Percentiles rank a stretch among this genome's conserved stretches.
phyloP scores from a whole-genome alignment of 2,888 invertebrate genomes.

The Ectobius pallidus region DNA sequence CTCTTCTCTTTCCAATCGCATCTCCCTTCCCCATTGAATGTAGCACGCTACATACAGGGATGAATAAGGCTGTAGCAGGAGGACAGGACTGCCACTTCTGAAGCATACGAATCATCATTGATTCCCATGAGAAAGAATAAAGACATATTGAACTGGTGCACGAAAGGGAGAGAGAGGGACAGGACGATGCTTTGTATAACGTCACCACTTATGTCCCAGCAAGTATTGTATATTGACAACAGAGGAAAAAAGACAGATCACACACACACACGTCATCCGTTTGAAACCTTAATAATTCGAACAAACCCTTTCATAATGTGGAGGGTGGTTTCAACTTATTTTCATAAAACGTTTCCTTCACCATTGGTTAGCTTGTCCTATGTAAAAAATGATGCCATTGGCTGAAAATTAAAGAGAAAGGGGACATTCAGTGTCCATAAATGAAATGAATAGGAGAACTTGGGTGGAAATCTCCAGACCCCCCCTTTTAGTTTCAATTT shows the following conservation, averaged over 20 bases:
- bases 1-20: neutral
- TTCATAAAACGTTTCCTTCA: slow-evolving; percentile 19
- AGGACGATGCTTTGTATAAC: neutral
- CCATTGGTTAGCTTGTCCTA: slow-evolving; percentile 4
- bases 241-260: neutral
- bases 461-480: neutral
- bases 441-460: slow-evolving; percentile 14
- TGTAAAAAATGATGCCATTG: slow-evolving; percentile 27
- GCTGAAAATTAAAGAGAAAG: neutral
- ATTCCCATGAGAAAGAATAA: slow-evolving; percentile 30
- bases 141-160: slow-evolving; percentile 27
- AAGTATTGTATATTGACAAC: slow-evolving; percentile 4
- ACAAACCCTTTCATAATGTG: slow-evolving; percentile 20
- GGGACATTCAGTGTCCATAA: slow-evolving; percentile 21
- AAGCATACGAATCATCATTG: slow-evolving; percentile 20
- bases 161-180: slow-evolving; percentile 1
- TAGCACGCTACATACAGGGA: slow-evolving; percentile 2
- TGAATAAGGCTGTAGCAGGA: slow-evolving; percentile 23
- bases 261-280: slow-evolving; percentile 14
- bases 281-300: slow-evolving; percentile 24
- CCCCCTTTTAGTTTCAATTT: slow-evolving; percentile 15
- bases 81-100: neutral
- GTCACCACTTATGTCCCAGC: slow-evolving; percentile 20
- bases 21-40: neutral
- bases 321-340: slow-evolving; percentile 9